These are phyloP conservation scores for Tribolium madens DNA, from an alignment of 1,140 invertebrate species.

Conservation along the genomic window DNA sequence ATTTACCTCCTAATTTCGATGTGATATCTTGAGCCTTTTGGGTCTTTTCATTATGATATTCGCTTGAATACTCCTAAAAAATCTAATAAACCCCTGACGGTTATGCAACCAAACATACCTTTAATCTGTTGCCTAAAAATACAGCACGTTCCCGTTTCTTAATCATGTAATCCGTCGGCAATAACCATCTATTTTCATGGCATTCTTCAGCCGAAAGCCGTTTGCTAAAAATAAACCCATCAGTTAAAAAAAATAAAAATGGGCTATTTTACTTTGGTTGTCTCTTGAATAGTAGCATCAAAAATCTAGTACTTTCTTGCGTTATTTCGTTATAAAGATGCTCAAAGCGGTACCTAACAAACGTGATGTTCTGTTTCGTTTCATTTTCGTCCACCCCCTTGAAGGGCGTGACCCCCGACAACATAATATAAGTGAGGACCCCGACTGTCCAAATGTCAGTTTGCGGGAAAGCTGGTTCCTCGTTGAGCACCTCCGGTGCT, in stretches of 20 bases:
- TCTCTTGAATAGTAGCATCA: slow-evolving; percentile 95
- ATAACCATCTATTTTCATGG: slow-evolving; percentile 94
- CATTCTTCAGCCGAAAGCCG: slow-evolving; percentile 93
- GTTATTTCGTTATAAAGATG: slow-evolving; percentile 94
- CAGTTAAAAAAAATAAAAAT: slow-evolving; percentile 60
- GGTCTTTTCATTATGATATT: slow-evolving; percentile 77
- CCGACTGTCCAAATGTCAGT: slow-evolving; percentile 98
- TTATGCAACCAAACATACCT: slow-evolving; percentile 67
- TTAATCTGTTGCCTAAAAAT: slow-evolving; percentile 85
- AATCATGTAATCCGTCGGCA: slow-evolving; percentile 91
- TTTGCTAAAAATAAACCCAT: slow-evolving; percentile 76
- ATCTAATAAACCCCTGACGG: no score
- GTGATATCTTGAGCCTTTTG: slow-evolving; percentile 72
- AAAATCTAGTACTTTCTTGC: slow-evolving; percentile 93
- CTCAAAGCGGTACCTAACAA: slow-evolving; percentile 94
- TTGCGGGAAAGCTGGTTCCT: slow-evolving; percentile 86
- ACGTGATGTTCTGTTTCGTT: slow-evolving; percentile 91
- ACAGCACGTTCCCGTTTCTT: slow-evolving; percentile 91
- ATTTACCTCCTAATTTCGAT: slow-evolving; percentile 68
- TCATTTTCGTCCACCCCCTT: slow-evolving; percentile 83
- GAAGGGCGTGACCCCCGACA: slow-evolving; percentile 96
- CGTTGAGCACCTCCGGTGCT: slow-evolving; percentile 93
- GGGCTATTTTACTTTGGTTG: slow-evolving; percentile 91
- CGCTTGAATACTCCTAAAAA: slow-evolving; percentile 83
- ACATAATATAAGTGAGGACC: slow-evolving; percentile 91